Evolutionary conservation across 64 coral and sea anemone species (phyloP).

Genomic region (Actinia tenebrosa): DNA sequence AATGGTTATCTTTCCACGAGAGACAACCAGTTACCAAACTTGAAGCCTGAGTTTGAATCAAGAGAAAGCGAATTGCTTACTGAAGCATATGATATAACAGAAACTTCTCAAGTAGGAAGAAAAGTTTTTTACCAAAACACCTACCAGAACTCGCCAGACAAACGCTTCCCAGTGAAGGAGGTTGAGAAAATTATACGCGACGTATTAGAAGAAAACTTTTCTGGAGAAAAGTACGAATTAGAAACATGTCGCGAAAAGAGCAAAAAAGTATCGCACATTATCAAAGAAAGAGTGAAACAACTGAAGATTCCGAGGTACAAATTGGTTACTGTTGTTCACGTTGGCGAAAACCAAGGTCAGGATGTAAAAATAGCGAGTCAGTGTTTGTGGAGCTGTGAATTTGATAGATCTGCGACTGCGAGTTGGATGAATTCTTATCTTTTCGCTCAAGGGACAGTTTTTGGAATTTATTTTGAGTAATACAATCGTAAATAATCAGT

Average conservation of each 20-base stretch:
- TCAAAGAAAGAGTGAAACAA: conserved; percentile 45
- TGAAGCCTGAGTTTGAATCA: conserved; percentile 5
- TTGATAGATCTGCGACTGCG: conserved; percentile 31
- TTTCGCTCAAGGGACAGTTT: conserved; percentile 53
- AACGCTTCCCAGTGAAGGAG: conserved; percentile 5
- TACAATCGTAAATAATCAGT: neutral
- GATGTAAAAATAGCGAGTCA: conserved; percentile 37
- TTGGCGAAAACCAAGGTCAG: conserved; percentile 38
- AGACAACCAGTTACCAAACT: conserved; percentile 3
- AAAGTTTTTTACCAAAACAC: conserved; percentile 33
- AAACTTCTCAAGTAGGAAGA: conserved; percentile 2
- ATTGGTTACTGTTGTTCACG: conserved; percentile 31
- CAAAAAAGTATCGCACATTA: conserved; percentile 16
- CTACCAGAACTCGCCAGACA: conserved; percentile 32
- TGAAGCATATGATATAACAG: neutral
- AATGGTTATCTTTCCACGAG: neutral
- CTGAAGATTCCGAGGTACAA: conserved; percentile 24
- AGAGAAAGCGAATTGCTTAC: conserved; percentile 1
- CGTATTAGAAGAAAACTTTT: conserved; percentile 17
- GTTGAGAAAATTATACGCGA: conserved; percentile 7
- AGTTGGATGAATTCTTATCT: conserved; percentile 23
- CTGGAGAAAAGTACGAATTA: conserved; percentile 21
- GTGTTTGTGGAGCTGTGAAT: conserved; percentile 46
- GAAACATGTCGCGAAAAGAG: conserved; percentile 15
- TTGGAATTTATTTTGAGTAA: conserved; percentile 36